Evolutionary conservation across 37 sponge, comb jelly and placozoan species (phyloP).

Genomic region (Geodia barretti): DNA sequence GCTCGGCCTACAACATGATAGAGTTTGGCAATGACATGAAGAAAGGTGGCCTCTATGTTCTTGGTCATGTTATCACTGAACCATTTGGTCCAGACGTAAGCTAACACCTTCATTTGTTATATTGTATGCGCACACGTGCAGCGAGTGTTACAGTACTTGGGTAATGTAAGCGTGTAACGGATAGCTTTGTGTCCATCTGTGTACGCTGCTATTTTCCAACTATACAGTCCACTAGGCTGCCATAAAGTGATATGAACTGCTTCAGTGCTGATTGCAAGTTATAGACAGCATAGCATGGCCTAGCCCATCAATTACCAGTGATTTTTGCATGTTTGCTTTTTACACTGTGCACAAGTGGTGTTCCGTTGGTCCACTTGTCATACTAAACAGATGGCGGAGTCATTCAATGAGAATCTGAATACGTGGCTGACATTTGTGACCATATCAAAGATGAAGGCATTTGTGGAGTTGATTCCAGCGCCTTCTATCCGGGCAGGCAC

Average conservation of each 20-base stretch:
- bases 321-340: too few species aligned
- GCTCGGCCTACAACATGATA: conserved; percentile 76
- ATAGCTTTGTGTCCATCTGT: too few species aligned
- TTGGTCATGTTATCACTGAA: conserved; percentile 80
- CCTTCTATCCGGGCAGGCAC: conserved; percentile 75
- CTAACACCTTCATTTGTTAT: too few species aligned
- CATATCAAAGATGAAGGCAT: conserved; percentile 87
- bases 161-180: too few species aligned
- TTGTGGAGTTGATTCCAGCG: conserved; percentile 90
- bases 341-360: too few species aligned
- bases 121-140: not conserved
- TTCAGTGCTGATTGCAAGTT: too few species aligned
- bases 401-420: conserved; percentile 54
- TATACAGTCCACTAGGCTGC: too few species aligned
- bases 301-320: not conserved
- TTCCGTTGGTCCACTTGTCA: too few species aligned
- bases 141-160: too few species aligned
- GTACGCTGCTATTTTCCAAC: too few species aligned
- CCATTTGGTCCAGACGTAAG: conserved; percentile 63
- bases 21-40: conserved; percentile 97
- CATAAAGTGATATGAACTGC: too few species aligned
- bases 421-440: conserved; percentile 95
- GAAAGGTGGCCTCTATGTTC: conserved; percentile 92
- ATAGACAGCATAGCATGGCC: not conserved
- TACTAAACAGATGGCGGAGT: conserved; percentile 56